Conservation (phyloP, 1,140 invertebrate species). For the Saccostrea glomerata region DNA sequence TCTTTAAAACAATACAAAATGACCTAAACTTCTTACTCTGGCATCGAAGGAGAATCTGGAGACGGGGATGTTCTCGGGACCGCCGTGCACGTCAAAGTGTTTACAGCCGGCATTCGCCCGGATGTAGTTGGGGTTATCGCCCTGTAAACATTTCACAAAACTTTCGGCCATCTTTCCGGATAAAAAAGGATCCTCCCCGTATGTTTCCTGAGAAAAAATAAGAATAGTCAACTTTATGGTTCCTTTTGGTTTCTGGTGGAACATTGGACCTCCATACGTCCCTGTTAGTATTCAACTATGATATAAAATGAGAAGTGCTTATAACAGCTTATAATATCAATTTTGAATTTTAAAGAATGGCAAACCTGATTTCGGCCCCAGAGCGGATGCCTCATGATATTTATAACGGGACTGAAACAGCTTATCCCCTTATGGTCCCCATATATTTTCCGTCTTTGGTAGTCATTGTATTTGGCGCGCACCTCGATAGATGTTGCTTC, state of each 20-base stretch:
- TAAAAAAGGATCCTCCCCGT: conserved; percentile 77
- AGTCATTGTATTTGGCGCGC: conserved; percentile 73
- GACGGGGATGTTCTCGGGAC: conserved; percentile 75
- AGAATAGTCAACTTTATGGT: too few relatives aligned
- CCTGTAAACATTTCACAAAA: conserved; percentile 75
- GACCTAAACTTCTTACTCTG: conserved; percentile 60
- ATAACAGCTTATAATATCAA: too few relatives aligned
- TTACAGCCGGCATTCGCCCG: conserved; percentile 74
- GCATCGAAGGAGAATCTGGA: conserved; percentile 75
- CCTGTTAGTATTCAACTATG: too few relatives aligned
- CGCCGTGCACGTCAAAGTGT: conserved; percentile 76
- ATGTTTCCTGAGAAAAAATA: conserved; percentile 73
- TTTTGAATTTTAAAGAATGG: too few relatives aligned
- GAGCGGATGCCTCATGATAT: conserved; percentile 76
- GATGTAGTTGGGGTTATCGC: conserved; percentile 70
- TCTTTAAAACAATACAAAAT: too few relatives aligned
- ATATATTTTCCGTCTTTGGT: conserved; percentile 61
- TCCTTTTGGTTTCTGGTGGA: too few relatives aligned
- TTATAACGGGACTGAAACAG: conserved; percentile 77
- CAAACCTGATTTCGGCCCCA: conserved; percentile 76
- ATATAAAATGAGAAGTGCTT: too few relatives aligned
- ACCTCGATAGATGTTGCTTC: conserved; percentile 74
- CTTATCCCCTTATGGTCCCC: conserved; percentile 69
- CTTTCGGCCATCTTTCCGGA: conserved; percentile 64
- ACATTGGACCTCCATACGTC: too few relatives aligned